Evolutionary conservation across 1,140 invertebrate species (phyloP), one percentile per base, ranked within the genome.

Genomic region (Temnothorax longispinosus): DNA sequence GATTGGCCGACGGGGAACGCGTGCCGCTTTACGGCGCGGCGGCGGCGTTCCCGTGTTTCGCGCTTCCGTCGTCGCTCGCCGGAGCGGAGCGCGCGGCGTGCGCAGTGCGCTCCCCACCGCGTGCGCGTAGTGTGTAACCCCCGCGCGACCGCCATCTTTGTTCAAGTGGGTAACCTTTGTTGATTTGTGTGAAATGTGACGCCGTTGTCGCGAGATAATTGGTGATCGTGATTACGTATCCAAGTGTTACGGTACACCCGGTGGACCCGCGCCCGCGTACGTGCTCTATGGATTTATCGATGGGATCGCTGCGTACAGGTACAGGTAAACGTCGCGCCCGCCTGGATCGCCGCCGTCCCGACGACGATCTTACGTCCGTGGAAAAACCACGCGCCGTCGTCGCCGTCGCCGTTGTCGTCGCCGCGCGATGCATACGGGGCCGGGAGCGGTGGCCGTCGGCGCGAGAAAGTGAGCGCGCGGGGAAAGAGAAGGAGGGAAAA

Each of bases 101-200:
- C 85, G 87, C 89, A 89, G 89, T 85, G 82, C 74, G 75, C 84
- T 91, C 87, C 89, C 85, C 90, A 90, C 88, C 90, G 91, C 90
- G 90, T 87, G 90, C 87, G 81, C 88, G 87, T 64, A 89, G 82
- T 88, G 87, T 87, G 85, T 90, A 90, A 90, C 89, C 89, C 89
- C 90, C 89, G 90, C 81, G 69, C 76, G 87, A 90, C 94, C 92
- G 94, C 94, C 94, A 94, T 95, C 94, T 95, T 95, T 94, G 93
- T 95, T 27, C 91, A 94, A 95, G 94, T 95, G 92, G 92, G 93
- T 95, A 95, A 95, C 93, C 94, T 95, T 95, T 95, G 94, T 95
- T 95, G 94, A 95, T 95, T 95, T 94, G 90, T 89, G 93, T 94
- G 94, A 94, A 95, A 95, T 95, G 94, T 95, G 94, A 95, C 94